These are phyloP conservation scores for Colossoma macropomum DNA, from an alignment of 2,113 vertebrate genomes.

Conservation along the genomic window DNA sequence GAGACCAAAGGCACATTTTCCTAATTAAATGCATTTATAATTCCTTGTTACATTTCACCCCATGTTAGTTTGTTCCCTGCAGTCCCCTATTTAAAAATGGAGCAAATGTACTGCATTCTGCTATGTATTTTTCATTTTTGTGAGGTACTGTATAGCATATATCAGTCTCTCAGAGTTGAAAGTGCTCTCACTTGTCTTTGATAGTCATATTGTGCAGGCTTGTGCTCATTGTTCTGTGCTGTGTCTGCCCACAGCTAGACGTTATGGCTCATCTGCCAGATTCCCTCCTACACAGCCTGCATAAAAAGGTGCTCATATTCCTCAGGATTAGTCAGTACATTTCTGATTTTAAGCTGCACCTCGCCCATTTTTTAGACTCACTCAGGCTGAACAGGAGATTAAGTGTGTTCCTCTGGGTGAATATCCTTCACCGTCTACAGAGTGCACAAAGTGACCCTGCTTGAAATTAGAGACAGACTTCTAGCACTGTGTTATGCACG, in stretches of 20 bases:
- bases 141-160: neutral
- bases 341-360: slow-evolving; percentile 8
- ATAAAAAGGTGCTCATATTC: slow-evolving; percentile 7
- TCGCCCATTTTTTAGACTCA: neutral
- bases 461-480: neutral
- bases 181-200: slow-evolving; percentile 3
- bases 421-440: slow-evolving; percentile 2
- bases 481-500: neutral
- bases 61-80: no score
- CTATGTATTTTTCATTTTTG: neutral
- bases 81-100: neutral
- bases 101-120: neutral
- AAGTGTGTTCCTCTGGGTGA: neutral
- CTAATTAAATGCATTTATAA: no score
- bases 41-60: neutral
- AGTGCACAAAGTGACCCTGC: slow-evolving; percentile 7
- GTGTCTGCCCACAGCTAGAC: slow-evolving; percentile 7
- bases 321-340: slow-evolving; percentile 22
- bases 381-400: slow-evolving; percentile 7
- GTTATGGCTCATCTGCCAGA: slow-evolving; percentile 14
- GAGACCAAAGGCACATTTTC: no score
- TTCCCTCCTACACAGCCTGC: slow-evolving; percentile 7
- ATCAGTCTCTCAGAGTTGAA: slow-evolving; percentile 2
- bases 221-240: slow-evolving; percentile 4
- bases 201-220: slow-evolving; percentile 7